Evolutionary conservation across 1,140 invertebrate genomes (phyloP), one percentile per base, ranked within the genome.

Genomic region (Macrotrachela quadricornifera): DNA sequence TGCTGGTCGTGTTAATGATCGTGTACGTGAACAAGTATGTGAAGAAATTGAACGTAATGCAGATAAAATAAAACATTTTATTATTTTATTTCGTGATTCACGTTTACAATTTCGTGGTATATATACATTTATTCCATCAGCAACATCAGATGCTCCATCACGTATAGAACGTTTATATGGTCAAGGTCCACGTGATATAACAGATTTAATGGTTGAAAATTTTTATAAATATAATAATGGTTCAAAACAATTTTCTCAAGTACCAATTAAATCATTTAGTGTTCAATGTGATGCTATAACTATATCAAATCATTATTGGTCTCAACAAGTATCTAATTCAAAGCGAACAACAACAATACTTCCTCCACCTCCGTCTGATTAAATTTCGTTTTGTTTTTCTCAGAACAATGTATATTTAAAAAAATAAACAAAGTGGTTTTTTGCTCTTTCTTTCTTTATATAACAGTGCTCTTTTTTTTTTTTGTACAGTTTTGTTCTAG

Each of bases 201-300:
- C 80, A 58, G 87, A 92, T 70, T 79, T 84, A 62, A 96, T 96
- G 88, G 92, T 96, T 70, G 90, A 96, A 72, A 88, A 85, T 69
- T 97, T 96, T 76, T 97, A 94, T 75, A 99, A 90, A 76, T 99
- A 97, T 69, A 97, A 99, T 74, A 97, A 91, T 50, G 92, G 94
- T 62, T 85, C 81, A 56, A 96, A 96, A 73, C 86, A 83, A 64
- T 99, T 99, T 75, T 83, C 83, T 30, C 82, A 87, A 76, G 83
- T 99, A 57, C 86, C 90, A 64, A 96, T 71, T 9, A 73, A 97
- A 74, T 90, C 96, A 75, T 75, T 99, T 66, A 96, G 91, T 46
- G 91, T 95, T 56, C 96, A 91, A 56, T 96, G 97, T 71, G 92
- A 97, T 76, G 94, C 91, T 63, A 91, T 97, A 71, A 92, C 87